A percentile compares a stretch with the other conserved stretches of the same genome.
These are phyloP conservation scores for Pygocentrus nattereri DNA, from an alignment of 2,797 vertebrate species.

Conservation along the genomic window DNA sequence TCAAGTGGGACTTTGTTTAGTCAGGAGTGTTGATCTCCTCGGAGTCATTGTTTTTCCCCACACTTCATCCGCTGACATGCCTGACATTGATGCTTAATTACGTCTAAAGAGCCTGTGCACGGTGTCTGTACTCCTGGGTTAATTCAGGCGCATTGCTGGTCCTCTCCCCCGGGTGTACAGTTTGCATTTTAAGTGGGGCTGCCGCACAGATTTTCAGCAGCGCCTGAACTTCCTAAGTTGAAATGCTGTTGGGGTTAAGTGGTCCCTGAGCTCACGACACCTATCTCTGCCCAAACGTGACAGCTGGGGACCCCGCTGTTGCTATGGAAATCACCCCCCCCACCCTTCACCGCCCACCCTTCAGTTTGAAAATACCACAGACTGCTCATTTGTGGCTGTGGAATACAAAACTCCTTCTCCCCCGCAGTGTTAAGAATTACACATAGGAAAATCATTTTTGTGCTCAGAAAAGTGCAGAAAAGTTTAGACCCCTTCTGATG, in stretches of 20 bases:
- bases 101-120: constrained; percentile 74
- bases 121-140: constrained; percentile 72
- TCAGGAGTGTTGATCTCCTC: constrained; percentile 53
- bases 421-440: constrained; percentile 71
- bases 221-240: constrained; percentile 84
- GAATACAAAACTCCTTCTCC: background rate
- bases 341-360: constrained; percentile 31
- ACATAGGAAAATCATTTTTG: constrained; percentile 39
- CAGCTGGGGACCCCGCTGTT: constrained; percentile 86
- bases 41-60: constrained; percentile 58
- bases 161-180: constrained; percentile 70
- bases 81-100: constrained; percentile 82
- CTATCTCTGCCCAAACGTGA: constrained; percentile 83
- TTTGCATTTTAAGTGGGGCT: constrained; percentile 85
- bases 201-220: constrained; percentile 79
- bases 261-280: constrained; percentile 83
- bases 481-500: background rate
- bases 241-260: constrained; percentile 85
- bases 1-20: constrained; percentile 53
- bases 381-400: constrained; percentile 37
- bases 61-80: constrained; percentile 71
- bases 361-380: constrained; percentile 43
- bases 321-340: constrained; percentile 77
- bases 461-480: background rate
- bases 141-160: constrained; percentile 76